Conservation (phyloP, 2,888 invertebrate species). For the Scaptomyza parva region DNA sequence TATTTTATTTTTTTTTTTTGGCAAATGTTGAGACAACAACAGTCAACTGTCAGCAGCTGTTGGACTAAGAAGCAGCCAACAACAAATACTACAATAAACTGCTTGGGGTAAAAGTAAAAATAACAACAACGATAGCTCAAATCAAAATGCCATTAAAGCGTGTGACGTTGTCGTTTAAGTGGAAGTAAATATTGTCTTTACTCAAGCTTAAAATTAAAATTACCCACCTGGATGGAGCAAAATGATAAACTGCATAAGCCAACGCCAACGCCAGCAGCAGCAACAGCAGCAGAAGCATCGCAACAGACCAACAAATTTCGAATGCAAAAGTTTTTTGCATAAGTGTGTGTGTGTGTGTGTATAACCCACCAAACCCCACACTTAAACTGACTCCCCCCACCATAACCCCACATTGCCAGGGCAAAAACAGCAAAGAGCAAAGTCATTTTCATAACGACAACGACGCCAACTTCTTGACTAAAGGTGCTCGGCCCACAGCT, state of each 20-base stretch:
- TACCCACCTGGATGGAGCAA: slow-evolving; percentile 73
- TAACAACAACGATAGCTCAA: slow-evolving; percentile 52
- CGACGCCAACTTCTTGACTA: slow-evolving; percentile 71
- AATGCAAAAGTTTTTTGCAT: slow-evolving; percentile 77
- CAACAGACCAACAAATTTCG: slow-evolving; percentile 74
- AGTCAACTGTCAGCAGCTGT: slow-evolving; percentile 55
- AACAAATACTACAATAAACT: slow-evolving; percentile 31
- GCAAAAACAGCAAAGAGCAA: slow-evolving; percentile 67
- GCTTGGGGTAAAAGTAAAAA: slow-evolving; percentile 24
- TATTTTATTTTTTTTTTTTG: slow-evolving; percentile 3
- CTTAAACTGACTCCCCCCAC: neutral
- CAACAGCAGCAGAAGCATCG: slow-evolving; percentile 36
- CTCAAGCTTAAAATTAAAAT: slow-evolving; percentile 83
- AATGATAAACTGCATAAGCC: slow-evolving; percentile 82
- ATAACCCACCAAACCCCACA: neutral
- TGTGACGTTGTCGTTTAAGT: slow-evolving; percentile 73
- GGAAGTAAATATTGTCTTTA: slow-evolving; percentile 82
- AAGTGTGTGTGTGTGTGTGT: slow-evolving; percentile 43
- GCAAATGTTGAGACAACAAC: slow-evolving; percentile 19
- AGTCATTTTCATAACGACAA: slow-evolving; percentile 82
- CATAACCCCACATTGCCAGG: neutral
- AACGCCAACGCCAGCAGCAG: slow-evolving; percentile 20
- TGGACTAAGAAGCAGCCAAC: slow-evolving; percentile 13
- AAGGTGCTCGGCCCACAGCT: slow-evolving; percentile 62
- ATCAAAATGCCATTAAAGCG: slow-evolving; percentile 82